phyloP scores from a whole-genome alignment of 2,888 invertebrate genomes.

The Conops quadrifasciatus region DNA sequence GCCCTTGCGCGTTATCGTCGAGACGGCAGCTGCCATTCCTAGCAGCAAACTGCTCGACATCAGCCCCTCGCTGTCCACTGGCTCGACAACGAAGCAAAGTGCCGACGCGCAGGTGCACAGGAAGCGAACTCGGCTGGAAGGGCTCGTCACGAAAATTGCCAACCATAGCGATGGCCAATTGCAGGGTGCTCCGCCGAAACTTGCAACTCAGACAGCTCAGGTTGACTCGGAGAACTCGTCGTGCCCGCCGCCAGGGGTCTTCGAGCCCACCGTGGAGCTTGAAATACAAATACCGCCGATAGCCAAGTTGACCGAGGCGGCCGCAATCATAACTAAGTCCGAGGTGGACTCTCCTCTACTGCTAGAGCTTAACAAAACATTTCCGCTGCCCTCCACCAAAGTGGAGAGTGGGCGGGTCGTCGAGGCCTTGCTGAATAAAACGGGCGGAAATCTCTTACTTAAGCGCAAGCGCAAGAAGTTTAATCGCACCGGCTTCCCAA shows the following conservation, averaged over 20 bases:
- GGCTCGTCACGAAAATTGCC: slow-evolving; percentile 71
- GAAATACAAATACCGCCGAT: slow-evolving; percentile 73
- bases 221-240: slow-evolving; percentile 48
- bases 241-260: slow-evolving; percentile 73
- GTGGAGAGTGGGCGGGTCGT: slow-evolving; percentile 55
- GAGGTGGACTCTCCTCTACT: slow-evolving; percentile 65
- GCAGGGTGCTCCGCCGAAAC: slow-evolving; percentile 31
- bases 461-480: slow-evolving; percentile 77
- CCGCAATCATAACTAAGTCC: slow-evolving; percentile 65
- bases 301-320: slow-evolving; percentile 66
- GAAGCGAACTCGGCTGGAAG: slow-evolving; percentile 73
- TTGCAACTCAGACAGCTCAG: slow-evolving; percentile 33
- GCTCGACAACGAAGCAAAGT: slow-evolving; percentile 41
- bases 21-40: slow-evolving; percentile 50
- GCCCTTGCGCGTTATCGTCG: slow-evolving; percentile 54
- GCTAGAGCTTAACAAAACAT: slow-evolving; percentile 50
- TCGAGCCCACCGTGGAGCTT: slow-evolving; percentile 74
- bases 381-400: slow-evolving; percentile 47
- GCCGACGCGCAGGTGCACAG: slow-evolving; percentile 54
- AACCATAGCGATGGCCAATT: slow-evolving; percentile 41
- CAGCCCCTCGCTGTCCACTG: slow-evolving; percentile 53
- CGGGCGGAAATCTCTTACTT: slow-evolving; percentile 62
- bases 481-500: slow-evolving; percentile 89
- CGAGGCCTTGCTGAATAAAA: slow-evolving; percentile 62
- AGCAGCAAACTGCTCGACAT: slow-evolving; percentile 58